phyloP scores from a whole-genome alignment of 2,888 invertebrate species.

The Drosophila paracracens region DNA sequence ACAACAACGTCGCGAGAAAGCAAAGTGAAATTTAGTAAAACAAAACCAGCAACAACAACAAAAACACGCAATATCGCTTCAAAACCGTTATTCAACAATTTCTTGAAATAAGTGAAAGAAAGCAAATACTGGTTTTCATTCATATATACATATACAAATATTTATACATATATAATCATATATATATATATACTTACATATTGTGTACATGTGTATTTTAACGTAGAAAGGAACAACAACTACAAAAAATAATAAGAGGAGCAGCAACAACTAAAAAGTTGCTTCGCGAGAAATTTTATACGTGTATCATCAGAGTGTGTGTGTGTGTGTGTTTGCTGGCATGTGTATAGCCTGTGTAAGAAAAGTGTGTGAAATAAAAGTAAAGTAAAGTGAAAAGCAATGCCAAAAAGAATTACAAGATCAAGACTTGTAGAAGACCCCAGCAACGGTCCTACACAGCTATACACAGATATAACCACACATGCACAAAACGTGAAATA shows the following conservation, averaged over 20 bases:
- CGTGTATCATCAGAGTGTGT: conserved; percentile 51
- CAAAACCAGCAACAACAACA: conserved; percentile 46
- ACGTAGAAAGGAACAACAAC: conserved; percentile 51
- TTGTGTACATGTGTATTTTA: conserved; percentile 11
- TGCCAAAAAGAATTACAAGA: conserved; percentile 59
- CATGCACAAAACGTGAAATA: conserved; percentile 44
- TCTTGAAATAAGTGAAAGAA: conserved; percentile 76
- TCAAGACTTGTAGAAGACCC: conserved; percentile 23
- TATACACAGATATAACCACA: conserved; percentile 11
- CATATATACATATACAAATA: conserved; percentile 20
- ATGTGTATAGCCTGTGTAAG: conserved; percentile 24
- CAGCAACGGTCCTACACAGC: conserved; percentile 12
- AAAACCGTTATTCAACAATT: conserved; percentile 77
- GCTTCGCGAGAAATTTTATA: conserved; percentile 69
- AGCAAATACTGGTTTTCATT: conserved; percentile 74
- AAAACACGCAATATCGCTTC: conserved; percentile 61
- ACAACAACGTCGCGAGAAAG: conserved; percentile 65
- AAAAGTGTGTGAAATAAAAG: conserved; percentile 41
- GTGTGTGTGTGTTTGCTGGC: conserved; percentile 27
- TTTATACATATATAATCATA: conserved; percentile 14
- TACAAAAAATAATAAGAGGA: conserved; percentile 28
- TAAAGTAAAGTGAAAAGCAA: conserved; percentile 67
- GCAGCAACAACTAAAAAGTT: conserved; percentile 66
- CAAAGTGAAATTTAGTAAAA: conserved; percentile 77
- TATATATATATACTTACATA: conserved; percentile 21